A percentile compares a stretch with the other conserved stretches of the same genome.
Conservation (phyloP, 2,113 vertebrate genomes). For the Hepsetus odoe region DNA sequence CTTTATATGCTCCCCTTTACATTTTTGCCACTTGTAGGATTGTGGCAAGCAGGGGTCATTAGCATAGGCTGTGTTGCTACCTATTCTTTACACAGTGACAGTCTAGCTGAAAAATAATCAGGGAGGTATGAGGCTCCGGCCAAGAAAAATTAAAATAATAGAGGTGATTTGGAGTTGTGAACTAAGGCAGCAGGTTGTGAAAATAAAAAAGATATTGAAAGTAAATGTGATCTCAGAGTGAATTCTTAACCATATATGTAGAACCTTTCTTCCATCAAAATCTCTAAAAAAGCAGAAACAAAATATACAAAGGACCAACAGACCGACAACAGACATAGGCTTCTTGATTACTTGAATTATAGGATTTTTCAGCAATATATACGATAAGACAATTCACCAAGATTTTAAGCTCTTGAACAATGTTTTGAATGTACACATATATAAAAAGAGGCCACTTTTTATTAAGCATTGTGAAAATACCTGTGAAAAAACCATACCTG, state of each 20-base stretch:
- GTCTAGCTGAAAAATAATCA: constrained; percentile 4
- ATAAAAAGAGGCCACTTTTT: no score
- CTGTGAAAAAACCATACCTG: no score
- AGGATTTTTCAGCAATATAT: no score
- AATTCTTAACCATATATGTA: constrained; percentile 8
- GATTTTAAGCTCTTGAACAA: no score
- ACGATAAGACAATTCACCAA: no score
- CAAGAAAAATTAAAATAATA: constrained; percentile 1
- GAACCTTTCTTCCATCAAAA: neutral
- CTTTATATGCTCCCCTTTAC: constrained; percentile 43
- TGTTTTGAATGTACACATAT: no score
- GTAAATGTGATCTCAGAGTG: neutral
- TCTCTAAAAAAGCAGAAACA: neutral
- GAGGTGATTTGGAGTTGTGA: constrained; percentile 21
- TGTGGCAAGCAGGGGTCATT: constrained; percentile 20
- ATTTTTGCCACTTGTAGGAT: constrained; percentile 26
- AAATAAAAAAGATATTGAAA: constrained; percentile 4
- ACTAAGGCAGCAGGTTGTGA: constrained; percentile 32
- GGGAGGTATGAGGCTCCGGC: constrained; percentile 4
- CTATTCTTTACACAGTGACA: constrained; percentile 8
- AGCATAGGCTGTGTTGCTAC: constrained; percentile 13
- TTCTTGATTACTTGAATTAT: no score
- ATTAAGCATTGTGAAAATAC: no score
- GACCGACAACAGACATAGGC: no score
- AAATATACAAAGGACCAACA: neutral